Evolutionary conservation across 2,113 vertebrate genomes (phyloP).

Genomic region (Oryctolagus cuniculus): DNA sequence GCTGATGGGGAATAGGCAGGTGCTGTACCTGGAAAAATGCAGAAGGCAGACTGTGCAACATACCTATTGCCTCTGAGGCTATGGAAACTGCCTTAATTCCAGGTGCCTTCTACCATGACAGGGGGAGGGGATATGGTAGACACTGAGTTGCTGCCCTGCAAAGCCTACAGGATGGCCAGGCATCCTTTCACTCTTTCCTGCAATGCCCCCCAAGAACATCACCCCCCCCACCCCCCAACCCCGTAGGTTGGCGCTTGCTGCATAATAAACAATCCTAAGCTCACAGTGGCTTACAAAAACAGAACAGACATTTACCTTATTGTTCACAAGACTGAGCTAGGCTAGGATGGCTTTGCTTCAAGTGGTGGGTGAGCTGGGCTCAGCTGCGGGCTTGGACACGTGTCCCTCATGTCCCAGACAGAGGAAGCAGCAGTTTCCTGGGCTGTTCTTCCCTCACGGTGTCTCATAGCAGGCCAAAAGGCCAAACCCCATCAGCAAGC

Average conservation of each 20-base stretch:
- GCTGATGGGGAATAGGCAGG: not conserved
- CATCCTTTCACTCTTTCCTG: not conserved
- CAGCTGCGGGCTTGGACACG: no score
- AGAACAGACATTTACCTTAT: not conserved
- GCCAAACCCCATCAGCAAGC: not conserved
- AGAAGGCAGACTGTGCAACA: not conserved
- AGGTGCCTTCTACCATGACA: not conserved
- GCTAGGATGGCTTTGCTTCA: not conserved
- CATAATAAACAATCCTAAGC: not conserved
- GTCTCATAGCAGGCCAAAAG: not conserved
- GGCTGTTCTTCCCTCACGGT: not conserved
- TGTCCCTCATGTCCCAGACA: not conserved
- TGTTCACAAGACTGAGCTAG: not conserved
- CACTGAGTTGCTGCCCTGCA: fast-evolving
- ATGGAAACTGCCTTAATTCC: not conserved
- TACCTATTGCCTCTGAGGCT: not conserved
- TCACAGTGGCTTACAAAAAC: not conserved
- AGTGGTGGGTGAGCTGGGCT: not conserved
- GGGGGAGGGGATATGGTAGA: not conserved
- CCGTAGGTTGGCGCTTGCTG: not conserved
- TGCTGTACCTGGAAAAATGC: not conserved
- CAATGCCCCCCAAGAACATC: no score
- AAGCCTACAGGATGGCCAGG: fast-evolving
- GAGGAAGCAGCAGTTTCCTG: not conserved
- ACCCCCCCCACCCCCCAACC: not conserved